Percentiles rank a stretch among this genome's conserved stretches.
Evolutionary conservation across 2,113 vertebrate genomes (phyloP).

Genomic region (Romanogobio albipinnatus): DNA sequence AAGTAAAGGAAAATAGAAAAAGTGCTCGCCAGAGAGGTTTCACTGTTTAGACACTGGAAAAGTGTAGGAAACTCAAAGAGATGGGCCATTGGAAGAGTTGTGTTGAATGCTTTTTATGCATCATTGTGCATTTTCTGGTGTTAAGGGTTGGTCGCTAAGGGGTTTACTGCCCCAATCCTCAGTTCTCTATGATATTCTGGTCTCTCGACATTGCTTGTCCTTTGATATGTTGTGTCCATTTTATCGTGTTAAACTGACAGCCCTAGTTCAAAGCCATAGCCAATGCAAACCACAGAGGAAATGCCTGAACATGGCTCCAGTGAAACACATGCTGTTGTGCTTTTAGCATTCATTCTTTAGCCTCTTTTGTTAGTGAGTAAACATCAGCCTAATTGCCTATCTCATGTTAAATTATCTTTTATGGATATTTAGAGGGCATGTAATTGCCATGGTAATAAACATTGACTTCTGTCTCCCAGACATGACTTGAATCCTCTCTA

Average conservation of each 20-base stretch:
- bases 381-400: constrained; percentile 68
- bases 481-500: constrained; percentile 63
- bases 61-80: too few species aligned
- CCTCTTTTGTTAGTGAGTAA: constrained; percentile 63
- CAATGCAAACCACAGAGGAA: neutral
- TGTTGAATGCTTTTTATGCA: too few species aligned
- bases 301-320: neutral
- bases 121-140: too few species aligned
- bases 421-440: constrained; percentile 70
- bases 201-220: too few species aligned
- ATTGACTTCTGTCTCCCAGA: constrained; percentile 77
- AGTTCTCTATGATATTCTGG: too few species aligned
- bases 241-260: neutral
- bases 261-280: neutral
- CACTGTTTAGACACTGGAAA: too few species aligned
- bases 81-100: too few species aligned
- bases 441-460: constrained; percentile 74
- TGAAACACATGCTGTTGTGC: constrained; percentile 35
- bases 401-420: constrained; percentile 74
- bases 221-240: too few species aligned
- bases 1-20: too few species aligned
- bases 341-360: constrained; percentile 50
- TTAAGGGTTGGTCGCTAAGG: too few species aligned
- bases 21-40: too few species aligned
- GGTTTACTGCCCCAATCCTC: too few species aligned